Evolutionary conservation across 2,888 invertebrate species (phyloP).

Genomic region (Neoaliturus tenellus): DNA sequence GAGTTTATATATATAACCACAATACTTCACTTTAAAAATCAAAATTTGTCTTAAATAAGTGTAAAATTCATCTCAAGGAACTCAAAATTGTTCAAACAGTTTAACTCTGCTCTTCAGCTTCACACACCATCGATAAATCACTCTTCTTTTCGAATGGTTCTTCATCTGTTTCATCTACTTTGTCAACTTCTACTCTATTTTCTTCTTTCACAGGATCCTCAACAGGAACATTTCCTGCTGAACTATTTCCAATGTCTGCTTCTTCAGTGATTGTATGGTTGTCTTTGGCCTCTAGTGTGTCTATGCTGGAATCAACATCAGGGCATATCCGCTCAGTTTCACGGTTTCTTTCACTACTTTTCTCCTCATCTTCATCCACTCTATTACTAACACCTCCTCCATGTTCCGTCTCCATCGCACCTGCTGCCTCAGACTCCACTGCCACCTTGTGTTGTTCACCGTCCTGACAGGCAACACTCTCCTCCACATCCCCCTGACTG

Average conservation of each 20-base stretch:
- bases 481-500: not conserved
- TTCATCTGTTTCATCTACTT: not conserved
- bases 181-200: not conserved
- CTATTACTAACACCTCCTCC: too few relatives aligned
- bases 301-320: not conserved
- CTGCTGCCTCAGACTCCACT: not conserved
- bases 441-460: not conserved
- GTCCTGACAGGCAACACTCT: not conserved
- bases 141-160: not conserved
- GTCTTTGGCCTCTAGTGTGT: not conserved
- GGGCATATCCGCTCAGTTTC: not conserved
- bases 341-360: not conserved
- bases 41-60: not conserved
- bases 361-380: not conserved
- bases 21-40: not conserved
- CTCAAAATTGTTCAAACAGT: not conserved
- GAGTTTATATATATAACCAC: not conserved
- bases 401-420: not conserved
- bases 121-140: too few relatives aligned
- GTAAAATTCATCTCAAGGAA: not conserved
- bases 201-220: not conserved
- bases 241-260: not conserved
- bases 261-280: not conserved
- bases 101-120: not conserved
- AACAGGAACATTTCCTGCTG: not conserved